Base-by-base conservation (phyloP, 2,113 vertebrate species). In the Hyaena hyaena region DNA sequence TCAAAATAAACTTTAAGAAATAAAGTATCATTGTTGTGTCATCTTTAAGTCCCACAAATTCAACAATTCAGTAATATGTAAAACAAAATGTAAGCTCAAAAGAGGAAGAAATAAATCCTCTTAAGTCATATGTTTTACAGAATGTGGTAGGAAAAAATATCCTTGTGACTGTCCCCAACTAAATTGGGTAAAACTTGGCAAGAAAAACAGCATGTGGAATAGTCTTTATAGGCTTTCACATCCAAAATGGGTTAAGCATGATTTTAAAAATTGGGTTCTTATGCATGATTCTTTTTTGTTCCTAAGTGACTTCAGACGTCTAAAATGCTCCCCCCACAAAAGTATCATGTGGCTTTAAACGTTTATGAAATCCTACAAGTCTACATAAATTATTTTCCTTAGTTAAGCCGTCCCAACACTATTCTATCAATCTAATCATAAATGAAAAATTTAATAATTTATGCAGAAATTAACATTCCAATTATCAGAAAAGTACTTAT, bases 201-300 rank as follows among this genome's bases (percentile, higher is more conserved):
- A 82, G 10, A 3, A 79, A 88, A 96, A 82, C 9, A 97, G 15
- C n/a, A 88, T 55, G 48, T 76, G n/a, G 16, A 81, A 63, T 55
- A 88, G 73, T 93, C 48, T 97, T 90, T 50, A 61, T 0, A 97
- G 53, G 48, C 55, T 88, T 97, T 86, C 58, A 77, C 26, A 93
- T 81, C 50, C 61, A 66, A 88, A 96, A 87, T 65, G 26, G 17
- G 24, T 48, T 68, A 94, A 83, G 39, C 19, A 53, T 45, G 26
- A 94, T 45, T 96, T 91, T 79, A 43, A 81, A 95, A 90, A 14
- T 21, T 80, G 31, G 10, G 16, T 84, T 97, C 96, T 90, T 77
- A 92, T 50, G 43, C 23, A 88, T 39, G 31, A 77, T 4, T 63
- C 35, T 26, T 66, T 86, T 92, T 88, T 80, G 31, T 85, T 79